Base-by-base conservation (phyloP, 2,888 invertebrate species). In the Agonopterix arenella region DNA sequence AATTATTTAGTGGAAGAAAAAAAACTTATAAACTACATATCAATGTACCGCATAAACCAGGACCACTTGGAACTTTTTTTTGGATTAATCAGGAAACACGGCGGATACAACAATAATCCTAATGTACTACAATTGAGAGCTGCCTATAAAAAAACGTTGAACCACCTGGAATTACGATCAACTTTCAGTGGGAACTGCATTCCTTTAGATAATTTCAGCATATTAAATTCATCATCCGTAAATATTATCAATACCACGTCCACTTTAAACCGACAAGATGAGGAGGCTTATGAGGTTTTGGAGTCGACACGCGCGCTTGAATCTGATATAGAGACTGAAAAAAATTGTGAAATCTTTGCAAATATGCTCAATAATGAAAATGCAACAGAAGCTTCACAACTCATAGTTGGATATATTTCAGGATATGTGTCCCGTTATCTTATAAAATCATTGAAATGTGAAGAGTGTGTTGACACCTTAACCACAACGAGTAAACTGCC, bases 81-180 rank as follows among this genome's bases (percentile, higher is more conserved):
- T 46, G 52, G 56, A 4, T 53, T 54, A 28, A 53, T 59, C 16
- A 46, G 55, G 37, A 44, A 48, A 9, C 55, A 59, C 41, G 54
- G 55, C 44, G 57, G 59, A 4, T 42, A 45, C 11, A 57, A 57
- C 47, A 59, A 59, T 37, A 57, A 59, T 37, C 59, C 57, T 7
- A 59, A 55, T 11, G 49, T 51, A 5, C 42, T 46, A 37, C 53
- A 57, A 47, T 52, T 57, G 36, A 49, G 41, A 16, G 45, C 55
- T 18, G 48, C 52, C 0, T 59, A 56, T 37, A 54, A 54, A 53
- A 55, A 54, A 38, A 9, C 47, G 7, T 49, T 52, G 41, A 45
- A 13, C 2, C 51, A 55, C 38, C 36, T 57, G n/a, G 55, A 57
- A 50, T 38, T 57, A 9, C n/a, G 57, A 18, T 45, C 44, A 9